phyloP scores from a whole-genome alignment of 2,888 invertebrate species.

The Clostera curtula region DNA sequence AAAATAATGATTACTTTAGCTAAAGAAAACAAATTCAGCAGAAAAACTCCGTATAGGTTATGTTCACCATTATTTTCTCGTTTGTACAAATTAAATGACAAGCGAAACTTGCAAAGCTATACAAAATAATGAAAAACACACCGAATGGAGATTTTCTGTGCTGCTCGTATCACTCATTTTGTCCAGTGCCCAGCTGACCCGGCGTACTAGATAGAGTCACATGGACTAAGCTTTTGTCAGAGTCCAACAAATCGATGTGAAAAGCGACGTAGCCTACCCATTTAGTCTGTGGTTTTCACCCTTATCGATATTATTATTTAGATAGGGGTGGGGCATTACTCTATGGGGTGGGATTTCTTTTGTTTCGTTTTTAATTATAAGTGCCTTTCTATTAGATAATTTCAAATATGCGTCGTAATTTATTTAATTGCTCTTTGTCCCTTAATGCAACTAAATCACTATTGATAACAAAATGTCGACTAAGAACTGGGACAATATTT shows the following conservation, averaged over 20 bases:
- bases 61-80: no score
- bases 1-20: no score
- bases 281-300: slow-evolving; percentile 25
- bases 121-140: no score
- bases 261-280: slow-evolving; percentile 17
- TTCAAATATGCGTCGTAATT: background rate
- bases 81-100: no score
- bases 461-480: no score
- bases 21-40: no score
- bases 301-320: slow-evolving; percentile 10
- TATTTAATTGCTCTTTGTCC: slow-evolving; percentile 4
- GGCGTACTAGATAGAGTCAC: slow-evolving; percentile 4
- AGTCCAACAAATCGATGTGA: slow-evolving; percentile 22
- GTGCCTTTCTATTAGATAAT: slow-evolving; percentile 12
- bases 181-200: slow-evolving; percentile 1
- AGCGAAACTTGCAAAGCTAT: no score
- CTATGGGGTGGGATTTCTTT: slow-evolving; percentile 5
- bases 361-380: slow-evolving; percentile 11
- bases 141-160: slow-evolving; percentile 20
- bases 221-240: slow-evolving; percentile 11
- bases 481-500: no score
- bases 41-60: no score
- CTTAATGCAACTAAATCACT: no score
- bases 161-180: slow-evolving; percentile 25
- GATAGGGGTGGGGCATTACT: slow-evolving; percentile 8